These are phyloP conservation scores for Pyrrhosoma nymphula DNA, from an alignment of 2,888 invertebrate genomes.

Conservation along the genomic window DNA sequence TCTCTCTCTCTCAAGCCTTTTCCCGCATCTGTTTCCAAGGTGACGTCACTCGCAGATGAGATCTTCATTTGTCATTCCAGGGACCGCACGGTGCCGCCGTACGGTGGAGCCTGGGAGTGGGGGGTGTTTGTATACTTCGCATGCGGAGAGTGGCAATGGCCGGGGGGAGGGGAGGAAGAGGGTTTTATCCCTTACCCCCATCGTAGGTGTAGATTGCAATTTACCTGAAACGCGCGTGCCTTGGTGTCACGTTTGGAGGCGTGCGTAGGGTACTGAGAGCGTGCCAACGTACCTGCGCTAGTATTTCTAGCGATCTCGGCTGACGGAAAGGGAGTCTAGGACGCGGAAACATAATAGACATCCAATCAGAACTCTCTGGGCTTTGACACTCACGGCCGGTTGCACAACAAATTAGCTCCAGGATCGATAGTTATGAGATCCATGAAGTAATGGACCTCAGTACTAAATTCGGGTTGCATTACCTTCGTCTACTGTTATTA, in stretches of 20 bases:
- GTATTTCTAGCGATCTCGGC: too few relatives aligned
- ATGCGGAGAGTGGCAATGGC: not conserved
- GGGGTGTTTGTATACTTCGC: not conserved
- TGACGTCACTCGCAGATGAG: slow-evolving; percentile 65
- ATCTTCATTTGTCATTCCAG: slow-evolving; percentile 64
- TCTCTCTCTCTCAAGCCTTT: not conserved
- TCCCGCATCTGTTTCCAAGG: slow-evolving; percentile 54
- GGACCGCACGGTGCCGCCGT: not conserved
- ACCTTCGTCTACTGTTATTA: too few relatives aligned
- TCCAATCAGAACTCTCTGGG: not conserved
- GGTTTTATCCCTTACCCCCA: not conserved
- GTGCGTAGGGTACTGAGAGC: not conserved
- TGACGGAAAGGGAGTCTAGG: not conserved
- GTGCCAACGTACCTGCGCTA: not conserved
- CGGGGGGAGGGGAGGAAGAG: not conserved
- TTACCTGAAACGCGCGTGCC: not conserved
- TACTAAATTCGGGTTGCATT: too few relatives aligned
- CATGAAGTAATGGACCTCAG: too few relatives aligned
- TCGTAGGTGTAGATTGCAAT: not conserved
- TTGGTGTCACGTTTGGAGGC: not conserved
- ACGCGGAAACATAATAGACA: not conserved
- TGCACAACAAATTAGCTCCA: too few relatives aligned
- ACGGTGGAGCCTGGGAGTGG: too few relatives aligned
- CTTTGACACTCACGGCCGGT: not conserved
- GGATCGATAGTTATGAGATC: too few relatives aligned